phyloP scores from a whole-genome alignment of 1,140 invertebrate genomes.

The Drosophila orosa region DNA sequence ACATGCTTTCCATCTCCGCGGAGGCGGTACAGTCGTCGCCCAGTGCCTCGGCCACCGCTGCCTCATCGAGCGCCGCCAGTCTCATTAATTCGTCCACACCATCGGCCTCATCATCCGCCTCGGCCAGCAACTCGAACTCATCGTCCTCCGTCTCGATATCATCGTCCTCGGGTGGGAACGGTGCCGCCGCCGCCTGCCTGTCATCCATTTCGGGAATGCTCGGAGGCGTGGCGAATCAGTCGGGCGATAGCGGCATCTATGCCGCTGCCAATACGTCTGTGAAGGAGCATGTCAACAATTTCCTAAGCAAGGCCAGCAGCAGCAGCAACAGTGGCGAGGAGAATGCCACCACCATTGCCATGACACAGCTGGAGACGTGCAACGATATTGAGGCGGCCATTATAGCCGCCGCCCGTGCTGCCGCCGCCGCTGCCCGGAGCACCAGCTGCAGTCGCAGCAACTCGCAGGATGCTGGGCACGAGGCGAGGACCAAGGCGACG shows the following conservation, averaged over 20 bases:
- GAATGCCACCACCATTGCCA: constrained; percentile 23
- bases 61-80: constrained; percentile 48
- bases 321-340: constrained; percentile 34
- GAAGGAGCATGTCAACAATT: constrained; percentile 66
- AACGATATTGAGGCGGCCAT: constrained; percentile 82
- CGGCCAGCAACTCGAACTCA: constrained; percentile 44
- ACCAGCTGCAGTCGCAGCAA: constrained; percentile 65
- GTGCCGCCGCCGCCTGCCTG: constrained; percentile 16
- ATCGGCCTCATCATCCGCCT: constrained; percentile 43
- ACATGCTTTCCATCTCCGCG: constrained; percentile 70
- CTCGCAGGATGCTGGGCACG: constrained; percentile 50
- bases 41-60: constrained; percentile 40
- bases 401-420: constrained; percentile 74
- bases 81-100: constrained; percentile 39
- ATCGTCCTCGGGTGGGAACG: constrained; percentile 16
- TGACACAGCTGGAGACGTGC: constrained; percentile 75
- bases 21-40: constrained; percentile 71
- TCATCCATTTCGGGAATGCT: constrained; percentile 29
- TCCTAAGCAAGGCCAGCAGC: constrained; percentile 67
- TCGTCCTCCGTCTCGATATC: constrained; percentile 52
- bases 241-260: constrained; percentile 73
- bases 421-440: constrained; percentile 64
- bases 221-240: constrained; percentile 60
- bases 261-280: constrained; percentile 55
- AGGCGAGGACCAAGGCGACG: constrained; percentile 4